phyloP scores from a whole-genome alignment of 1,140 invertebrate genomes.

The Penaeus indicus region DNA sequence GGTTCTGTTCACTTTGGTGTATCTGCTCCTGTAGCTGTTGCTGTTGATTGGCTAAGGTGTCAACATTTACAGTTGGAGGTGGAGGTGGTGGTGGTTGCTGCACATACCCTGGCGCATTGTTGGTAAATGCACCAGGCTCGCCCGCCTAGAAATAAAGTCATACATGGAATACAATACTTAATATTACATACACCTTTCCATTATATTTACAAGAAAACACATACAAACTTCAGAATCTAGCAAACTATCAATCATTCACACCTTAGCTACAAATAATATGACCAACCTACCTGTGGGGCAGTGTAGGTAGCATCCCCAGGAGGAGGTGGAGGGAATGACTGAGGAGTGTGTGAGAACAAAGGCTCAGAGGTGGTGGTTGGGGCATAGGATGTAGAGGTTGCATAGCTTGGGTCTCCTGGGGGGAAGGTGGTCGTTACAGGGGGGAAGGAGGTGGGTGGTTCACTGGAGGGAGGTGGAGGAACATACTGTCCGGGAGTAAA shows the following conservation, averaged over 20 bases:
- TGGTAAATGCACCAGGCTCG: conserved; percentile 55
- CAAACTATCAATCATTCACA: too few relatives aligned
- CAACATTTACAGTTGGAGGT: conserved; percentile 68
- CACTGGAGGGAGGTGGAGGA: conserved; percentile 32
- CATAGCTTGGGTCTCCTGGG: conserved; percentile 53
- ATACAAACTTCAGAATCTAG: neutral
- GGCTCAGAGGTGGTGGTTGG: conserved; percentile 36
- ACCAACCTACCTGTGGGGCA: conserved; percentile 33
- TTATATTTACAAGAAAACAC: neutral
- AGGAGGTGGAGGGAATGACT: conserved; percentile 50
- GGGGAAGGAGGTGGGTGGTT: conserved; percentile 47
- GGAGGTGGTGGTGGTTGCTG: conserved; percentile 55
- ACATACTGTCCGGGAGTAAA: conserved; percentile 50
- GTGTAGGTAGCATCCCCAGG: conserved; percentile 48
- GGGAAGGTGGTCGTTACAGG: conserved; percentile 24
- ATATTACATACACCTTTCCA: neutral
- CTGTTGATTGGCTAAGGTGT: conserved; percentile 78
- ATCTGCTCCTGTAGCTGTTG: conserved; percentile 90
- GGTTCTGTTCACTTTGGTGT: conserved; percentile 92
- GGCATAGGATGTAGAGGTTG: conserved; percentile 40
- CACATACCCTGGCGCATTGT: conserved; percentile 29
- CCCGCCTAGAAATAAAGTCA: conserved; percentile 23
- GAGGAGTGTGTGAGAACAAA: conserved; percentile 40
- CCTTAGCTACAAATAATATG: too few relatives aligned
- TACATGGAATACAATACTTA: neutral